phyloP scores from a whole-genome alignment of 2,888 invertebrate species.

The Drosophila atripex region DNA sequence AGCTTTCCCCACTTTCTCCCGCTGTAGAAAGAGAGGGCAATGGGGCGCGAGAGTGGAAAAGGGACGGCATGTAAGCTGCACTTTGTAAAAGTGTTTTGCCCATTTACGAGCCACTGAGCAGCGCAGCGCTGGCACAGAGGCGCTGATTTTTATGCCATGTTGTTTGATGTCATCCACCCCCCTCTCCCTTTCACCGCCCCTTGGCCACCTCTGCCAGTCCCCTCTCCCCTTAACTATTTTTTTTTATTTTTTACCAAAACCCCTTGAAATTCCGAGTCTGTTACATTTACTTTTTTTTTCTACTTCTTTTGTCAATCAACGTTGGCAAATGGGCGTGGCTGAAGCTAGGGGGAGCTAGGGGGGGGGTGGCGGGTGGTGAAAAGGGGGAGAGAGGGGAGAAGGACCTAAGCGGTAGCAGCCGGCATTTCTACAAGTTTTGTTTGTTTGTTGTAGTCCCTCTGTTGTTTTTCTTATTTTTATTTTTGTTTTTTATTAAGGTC shows the following conservation, averaged over 20 bases:
- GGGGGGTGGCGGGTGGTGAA: too few relatives aligned
- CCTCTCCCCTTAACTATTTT: not conserved
- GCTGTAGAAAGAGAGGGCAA: not conserved
- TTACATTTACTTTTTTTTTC: constrained; percentile 24
- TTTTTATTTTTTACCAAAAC: too few relatives aligned
- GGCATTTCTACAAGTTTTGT: constrained; percentile 66
- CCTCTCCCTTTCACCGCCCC: not conserved
- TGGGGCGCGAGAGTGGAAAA: constrained; percentile 15
- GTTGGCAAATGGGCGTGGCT: constrained; percentile 52
- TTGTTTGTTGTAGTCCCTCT: constrained; percentile 45
- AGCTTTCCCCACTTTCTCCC: not conserved
- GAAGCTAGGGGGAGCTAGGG: not conserved
- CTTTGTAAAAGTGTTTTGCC: constrained; percentile 78
- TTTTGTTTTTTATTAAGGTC: constrained; percentile 2
- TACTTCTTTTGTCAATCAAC: constrained; percentile 69
- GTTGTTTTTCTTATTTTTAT: too few relatives aligned
- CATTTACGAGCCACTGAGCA: constrained; percentile 74
- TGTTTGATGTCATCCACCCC: constrained; percentile 56
- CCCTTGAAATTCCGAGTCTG: constrained; percentile 10
- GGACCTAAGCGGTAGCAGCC: constrained; percentile 3
- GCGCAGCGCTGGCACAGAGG: constrained; percentile 40
- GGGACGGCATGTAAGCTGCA: constrained; percentile 53
- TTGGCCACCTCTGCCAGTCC: not conserved
- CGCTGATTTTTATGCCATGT: constrained; percentile 73
- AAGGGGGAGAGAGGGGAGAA: too few relatives aligned